Evolutionary conservation across 2,888 invertebrate species (phyloP), one percentile per base, ranked within the genome.

Genomic region (Lydus trimaculatus): DNA sequence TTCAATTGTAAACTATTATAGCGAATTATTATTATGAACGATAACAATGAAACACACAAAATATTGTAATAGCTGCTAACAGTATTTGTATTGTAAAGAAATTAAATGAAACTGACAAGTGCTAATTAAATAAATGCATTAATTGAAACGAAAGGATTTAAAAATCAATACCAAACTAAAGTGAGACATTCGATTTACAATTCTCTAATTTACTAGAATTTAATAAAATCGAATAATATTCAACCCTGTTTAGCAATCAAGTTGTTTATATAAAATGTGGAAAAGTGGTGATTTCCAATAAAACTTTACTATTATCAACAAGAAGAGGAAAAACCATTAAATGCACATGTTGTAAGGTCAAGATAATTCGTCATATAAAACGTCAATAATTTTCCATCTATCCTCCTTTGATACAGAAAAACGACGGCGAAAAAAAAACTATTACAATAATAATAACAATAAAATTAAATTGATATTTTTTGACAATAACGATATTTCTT

Each of bases 381-480:
- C 8, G 17, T 43, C n/a, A 43, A 43, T 15, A 36, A 15, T 36
- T 43, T 17, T 43, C 17, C 43, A 17, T 17, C n/a, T n/a, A n/a
- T n/a, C n/a, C n/a, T n/a, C n/a, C n/a, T n/a, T n/a, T n/a, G n/a
- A n/a, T n/a, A n/a, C n/a, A n/a, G n/a, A n/a, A n/a, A n/a, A n/a
- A n/a, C n/a, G n/a, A n/a, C n/a, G n/a, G n/a, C n/a, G n/a, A n/a
- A n/a, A n/a, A n/a, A n/a, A n/a, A n/a, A n/a, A n/a, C n/a, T n/a
- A n/a, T n/a, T n/a, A 43, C 43, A 17, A 17, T 43, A 7, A 43
- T 43, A 43, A 15, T 7, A 36, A 43, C 43, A 43, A 43, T 43
- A 43, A 43, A 43, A 43, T 43, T 43, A 43, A 43, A 43, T 43
- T 43, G 43, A 43, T 43, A 43, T 43, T 43, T 43, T n/a, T 43